Evolutionary conservation across 1,140 invertebrate genomes (phyloP).

Genomic region (Eurosta solidaginis): DNA sequence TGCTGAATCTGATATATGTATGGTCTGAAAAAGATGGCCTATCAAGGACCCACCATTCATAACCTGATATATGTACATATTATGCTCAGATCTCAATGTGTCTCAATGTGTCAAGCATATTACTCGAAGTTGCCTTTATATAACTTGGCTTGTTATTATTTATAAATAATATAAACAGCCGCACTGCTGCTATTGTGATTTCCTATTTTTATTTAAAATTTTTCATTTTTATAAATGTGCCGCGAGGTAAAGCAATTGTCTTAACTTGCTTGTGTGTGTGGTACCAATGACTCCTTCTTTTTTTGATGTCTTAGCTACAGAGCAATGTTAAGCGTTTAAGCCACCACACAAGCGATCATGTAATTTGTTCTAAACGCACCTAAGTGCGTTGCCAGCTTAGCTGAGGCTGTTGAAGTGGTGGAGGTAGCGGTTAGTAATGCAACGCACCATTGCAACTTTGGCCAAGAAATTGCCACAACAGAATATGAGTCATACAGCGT

Average conservation of each 20-base stretch:
- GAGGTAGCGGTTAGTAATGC: background rate
- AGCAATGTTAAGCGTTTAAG: background rate
- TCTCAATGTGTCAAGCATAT: too few species aligned
- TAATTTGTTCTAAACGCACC: conserved; percentile 28
- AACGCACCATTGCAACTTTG: background rate
- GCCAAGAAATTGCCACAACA: background rate
- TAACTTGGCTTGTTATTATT: too few species aligned
- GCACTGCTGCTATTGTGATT: too few species aligned
- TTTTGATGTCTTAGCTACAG: background rate
- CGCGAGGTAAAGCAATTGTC: background rate
- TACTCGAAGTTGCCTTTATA: too few species aligned
- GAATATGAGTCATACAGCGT: background rate
- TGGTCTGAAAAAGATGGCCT: too few species aligned
- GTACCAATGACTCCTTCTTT: background rate
- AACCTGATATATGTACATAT: too few species aligned
- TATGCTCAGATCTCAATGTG: too few species aligned
- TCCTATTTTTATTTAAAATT: too few species aligned
- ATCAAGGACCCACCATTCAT: too few species aligned
- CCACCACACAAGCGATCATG: background rate
- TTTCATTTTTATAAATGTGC: conserved; percentile 19
- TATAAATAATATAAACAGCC: too few species aligned
- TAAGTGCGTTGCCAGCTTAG: conserved; percentile 9
- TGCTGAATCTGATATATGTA: too few species aligned
- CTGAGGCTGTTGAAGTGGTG: too few species aligned
- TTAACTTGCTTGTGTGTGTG: background rate